Percentiles rank a stretch among this genome's conserved stretches.
These are phyloP conservation scores for Thecocarcelia acutangulata DNA, from an alignment of 2,888 invertebrate genomes.

Conservation along the genomic window DNA sequence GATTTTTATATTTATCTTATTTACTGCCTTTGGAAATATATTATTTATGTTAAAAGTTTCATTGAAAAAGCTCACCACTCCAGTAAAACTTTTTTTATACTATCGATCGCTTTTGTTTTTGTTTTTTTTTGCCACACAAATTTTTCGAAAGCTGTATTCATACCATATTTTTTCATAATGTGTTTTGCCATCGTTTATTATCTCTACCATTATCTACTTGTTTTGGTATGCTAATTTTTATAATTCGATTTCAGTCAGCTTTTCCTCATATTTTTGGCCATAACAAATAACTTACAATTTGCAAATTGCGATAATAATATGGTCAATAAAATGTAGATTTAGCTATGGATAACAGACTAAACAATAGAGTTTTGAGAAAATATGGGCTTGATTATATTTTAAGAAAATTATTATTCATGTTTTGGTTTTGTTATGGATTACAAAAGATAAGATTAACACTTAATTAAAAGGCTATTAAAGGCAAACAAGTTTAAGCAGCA, in stretches of 20 bases:
- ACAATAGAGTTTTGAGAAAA: constrained; percentile 12
- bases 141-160: background rate
- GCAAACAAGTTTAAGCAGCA: background rate
- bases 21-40: background rate
- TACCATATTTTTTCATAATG: constrained; percentile 12
- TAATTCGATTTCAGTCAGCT: constrained; percentile 17
- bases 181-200: constrained; percentile 31
- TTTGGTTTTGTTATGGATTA: constrained; percentile 9
- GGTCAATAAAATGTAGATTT: constrained; percentile 47
- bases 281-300: constrained; percentile 39
- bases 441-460: constrained; percentile 57
- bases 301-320: constrained; percentile 60
- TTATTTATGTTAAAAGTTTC: background rate
- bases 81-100: background rate
- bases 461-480: constrained; percentile 23
- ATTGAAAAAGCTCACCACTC: background rate
- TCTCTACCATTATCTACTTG: constrained; percentile 45
- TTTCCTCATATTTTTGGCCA: constrained; percentile 1
- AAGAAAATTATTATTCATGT: constrained; percentile 49
- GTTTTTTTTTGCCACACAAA: background rate
- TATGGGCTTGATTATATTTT: constrained; percentile 37
- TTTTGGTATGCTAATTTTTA: constrained; percentile 48
- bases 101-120: background rate
- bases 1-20: background rate
- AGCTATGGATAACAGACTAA: background rate